Base-by-base conservation (phyloP, 2,888 invertebrate genomes). In the Cephus rjabovi region DNA sequence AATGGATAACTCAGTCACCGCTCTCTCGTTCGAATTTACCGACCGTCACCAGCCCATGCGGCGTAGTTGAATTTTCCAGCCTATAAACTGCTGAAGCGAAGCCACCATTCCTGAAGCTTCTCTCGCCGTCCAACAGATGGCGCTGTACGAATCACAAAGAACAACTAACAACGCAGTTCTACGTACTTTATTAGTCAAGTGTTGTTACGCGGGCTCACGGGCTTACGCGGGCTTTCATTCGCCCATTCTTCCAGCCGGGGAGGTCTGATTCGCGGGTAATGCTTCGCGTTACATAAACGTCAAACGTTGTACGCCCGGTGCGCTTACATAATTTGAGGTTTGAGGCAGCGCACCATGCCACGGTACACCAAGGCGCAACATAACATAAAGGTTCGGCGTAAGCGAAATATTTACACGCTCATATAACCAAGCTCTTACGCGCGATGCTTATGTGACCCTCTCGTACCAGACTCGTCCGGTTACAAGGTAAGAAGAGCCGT, bases 391-490 rank as follows among this genome's bases (percentile, higher is more conserved):
- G 81, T 84, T 86, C 82, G 79, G 84, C 85, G 83, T 86, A 86
- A 88, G 86, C 84, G 86, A 88, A 89, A 88, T 87, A 87, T 89
- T 88, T 89, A 88, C 87, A 86, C 85, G 88, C 82, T 87, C 87
- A 87, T 87, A 84, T 87, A 89, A 87, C 86, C 84, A 80, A 73
- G 71, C 86, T 86, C 84, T 87, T 87, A 87, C 82, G 82, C 79
- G 81, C 80, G 83, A 84, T 81, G 81, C 82, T 83, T 84, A 83
- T 82, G 82, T 84, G 86, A 84, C 81, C 84, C 84, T 40, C 69
- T 69, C 15, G 33, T 37, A 34, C 75, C 74, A 34, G 56, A 73
- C 30, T 75, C 34, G 69, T 75, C 69, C 73, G 76, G 11, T 73
- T 83, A 83, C 87, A 84, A 86, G 86, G 87, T 85, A 85, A 86